Base-by-base conservation (phyloP, 2,888 invertebrate genomes). In the Thecophora atra region DNA sequence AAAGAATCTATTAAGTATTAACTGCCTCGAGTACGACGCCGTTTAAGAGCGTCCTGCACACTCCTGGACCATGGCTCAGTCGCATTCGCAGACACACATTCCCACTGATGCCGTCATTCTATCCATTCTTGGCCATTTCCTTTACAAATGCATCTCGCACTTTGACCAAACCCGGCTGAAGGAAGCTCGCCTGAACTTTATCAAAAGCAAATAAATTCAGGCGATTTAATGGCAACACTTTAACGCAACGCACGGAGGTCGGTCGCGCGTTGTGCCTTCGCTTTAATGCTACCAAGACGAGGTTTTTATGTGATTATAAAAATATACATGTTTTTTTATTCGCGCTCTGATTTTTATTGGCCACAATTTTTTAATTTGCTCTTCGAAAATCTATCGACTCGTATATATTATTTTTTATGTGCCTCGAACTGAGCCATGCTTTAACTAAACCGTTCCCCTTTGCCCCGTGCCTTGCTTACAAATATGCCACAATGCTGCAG, bases 1-100 rank as follows among this genome's bases (percentile, higher is more conserved):
- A 51, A 51, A 51, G 76, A 79, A 79, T 81, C 77, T 80, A 80
- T 80, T 81, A 80, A 81, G 79, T 81, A 80, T 81, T 80, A 81
- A 80, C 79, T 80, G 76, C 77, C 76, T 71, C 63, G 54, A 24
- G 5, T 54, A n/a, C 24, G 15, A n/a, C 42, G 6, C 19, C 52
- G 28, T 4, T 4, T 19, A 15, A 17, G 19, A 6, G 13, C 60
- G 37, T 54, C 63, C 26, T 42, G 24, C 52, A 21, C 19, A 11
- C 56, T 44, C 65, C 30, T 30, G 24, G 56, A 56, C 7, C 11
- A 19, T 54, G 21, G 0, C 54, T 52, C 19, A 21, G 4, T 44
- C 44, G n/a, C 21, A 1, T 37, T 17, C 54, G 30, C 54, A n/a
- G n/a, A 37, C 44, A 3, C 42, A 1, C 56, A 37, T 24, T 42